Base-by-base conservation (phyloP, 2,888 invertebrate species). In the Craniophora ligustri region DNA sequence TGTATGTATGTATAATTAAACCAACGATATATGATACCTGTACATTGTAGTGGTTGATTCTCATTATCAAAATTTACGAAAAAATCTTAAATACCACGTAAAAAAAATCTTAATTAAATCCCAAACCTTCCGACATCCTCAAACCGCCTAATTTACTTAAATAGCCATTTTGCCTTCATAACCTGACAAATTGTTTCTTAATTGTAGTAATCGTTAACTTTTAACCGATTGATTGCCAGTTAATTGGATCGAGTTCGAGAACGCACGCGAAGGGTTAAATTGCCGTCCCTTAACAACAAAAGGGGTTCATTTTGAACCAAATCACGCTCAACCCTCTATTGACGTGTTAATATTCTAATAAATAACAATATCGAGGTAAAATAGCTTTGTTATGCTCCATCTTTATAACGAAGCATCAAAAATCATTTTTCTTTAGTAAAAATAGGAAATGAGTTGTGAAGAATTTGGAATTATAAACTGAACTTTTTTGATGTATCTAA, bases 301-400 rank as follows among this genome's bases (percentile, higher is more conserved):
- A 86, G 79, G 86, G 89, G 87, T 85, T 83, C 81, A 79, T 85
- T 86, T 85, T 57, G 78, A 70, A 75, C 72, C 69, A 72, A 84
- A 85, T 83, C 82, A 78, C 70, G 59, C 64, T 72, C 61, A 78
- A 81, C 81, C 86, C 85, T 79, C 70, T 59, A 74, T 76, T 88
- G 88, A 91, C 86, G 91, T 87, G 88, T 89, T 90, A 88, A 91
- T 91, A 85, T 79, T 56, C 79, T 84, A 76, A 84, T 86, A 83
- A 88, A 88, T 86, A 79, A 84, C 78, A 58, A 66, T 68, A 74
- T 68, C 69, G 69, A 57, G 64, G 67, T 59, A 68, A 72, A 57
- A 45, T 41, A 48, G 55, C 63, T 67, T 71, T 75, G 68, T 68
- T 69, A 63, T 61, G 48, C 56, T 58, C 16, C 36, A 55, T 57